Conservation (phyloP, 2,113 vertebrate genomes). For the Synchiropus splendidus region DNA sequence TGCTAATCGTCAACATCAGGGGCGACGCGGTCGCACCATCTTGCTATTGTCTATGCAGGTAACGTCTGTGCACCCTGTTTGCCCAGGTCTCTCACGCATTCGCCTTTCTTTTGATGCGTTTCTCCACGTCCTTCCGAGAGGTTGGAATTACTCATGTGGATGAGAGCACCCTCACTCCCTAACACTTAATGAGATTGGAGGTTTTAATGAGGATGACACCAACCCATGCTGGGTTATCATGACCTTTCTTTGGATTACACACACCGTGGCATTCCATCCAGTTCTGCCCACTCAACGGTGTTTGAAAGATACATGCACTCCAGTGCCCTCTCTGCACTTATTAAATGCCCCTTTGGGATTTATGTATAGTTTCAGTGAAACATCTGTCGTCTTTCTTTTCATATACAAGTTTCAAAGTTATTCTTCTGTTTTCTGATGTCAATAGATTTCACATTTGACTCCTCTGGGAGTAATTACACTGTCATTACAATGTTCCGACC, state of each 20-base stretch:
- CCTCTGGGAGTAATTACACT: too few species aligned
- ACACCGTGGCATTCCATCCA: slow-evolving; percentile 26
- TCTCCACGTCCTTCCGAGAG: slow-evolving; percentile 67
- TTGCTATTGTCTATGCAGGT: slow-evolving; percentile 22
- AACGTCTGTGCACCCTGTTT: slow-evolving; percentile 30
- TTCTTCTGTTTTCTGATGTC: too few species aligned
- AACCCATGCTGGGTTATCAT: slow-evolving; percentile 50
- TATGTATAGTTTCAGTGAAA: too few species aligned
- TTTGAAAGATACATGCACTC: slow-evolving; percentile 11
- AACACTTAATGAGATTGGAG: slow-evolving; percentile 40
- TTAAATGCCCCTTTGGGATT: too few species aligned
- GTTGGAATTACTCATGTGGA: slow-evolving; percentile 40
- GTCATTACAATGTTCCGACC: too few species aligned
- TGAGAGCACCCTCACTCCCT: slow-evolving; percentile 44
- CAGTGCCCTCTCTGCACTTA: too few species aligned
- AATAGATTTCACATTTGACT: too few species aligned
- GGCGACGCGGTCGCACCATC: slow-evolving; percentile 41
- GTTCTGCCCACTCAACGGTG: slow-evolving; percentile 13
- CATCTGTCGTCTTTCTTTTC: too few species aligned
- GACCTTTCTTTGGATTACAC: slow-evolving; percentile 61
- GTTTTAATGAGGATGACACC: slow-evolving; percentile 67
- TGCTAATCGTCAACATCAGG: slow-evolving; percentile 39
- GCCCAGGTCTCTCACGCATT: slow-evolving; percentile 23
- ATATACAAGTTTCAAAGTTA: too few species aligned
- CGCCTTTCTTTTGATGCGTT: slow-evolving; percentile 18